phyloP scores from a whole-genome alignment of 2,113 vertebrate genomes.

The Lonchura striata region DNA sequence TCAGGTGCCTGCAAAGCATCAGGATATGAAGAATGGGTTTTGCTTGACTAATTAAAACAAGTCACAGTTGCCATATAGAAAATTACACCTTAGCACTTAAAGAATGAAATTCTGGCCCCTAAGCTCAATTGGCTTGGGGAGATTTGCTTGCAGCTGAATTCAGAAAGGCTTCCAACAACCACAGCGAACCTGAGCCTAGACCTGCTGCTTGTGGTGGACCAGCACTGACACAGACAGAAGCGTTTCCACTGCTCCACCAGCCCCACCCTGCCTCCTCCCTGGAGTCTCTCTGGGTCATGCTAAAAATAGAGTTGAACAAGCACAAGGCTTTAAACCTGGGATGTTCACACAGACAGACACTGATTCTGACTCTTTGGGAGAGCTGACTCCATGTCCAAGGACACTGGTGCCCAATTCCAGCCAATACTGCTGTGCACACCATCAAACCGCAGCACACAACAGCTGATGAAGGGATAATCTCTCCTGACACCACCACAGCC shows the following conservation, averaged over 20 bases:
- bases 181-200: neutral
- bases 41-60: neutral
- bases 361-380: neutral
- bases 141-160: neutral
- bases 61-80: neutral
- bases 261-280: neutral
- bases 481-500: neutral
- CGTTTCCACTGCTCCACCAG: neutral
- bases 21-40: neutral
- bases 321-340: neutral
- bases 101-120: neutral
- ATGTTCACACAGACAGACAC: neutral
- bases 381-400: neutral
- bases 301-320: neutral
- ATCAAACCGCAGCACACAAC: neutral
- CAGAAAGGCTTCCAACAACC: neutral
- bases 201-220: accelerated
- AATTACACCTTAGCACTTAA: neutral
- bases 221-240: neutral
- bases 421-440: neutral
- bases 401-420: accelerated
- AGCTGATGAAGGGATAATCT: neutral
- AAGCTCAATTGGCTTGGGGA: neutral
- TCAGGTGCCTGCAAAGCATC: neutral
- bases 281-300: neutral